phyloP scores from a whole-genome alignment of 2,113 vertebrate genomes.

The Cichladusa arquata region DNA sequence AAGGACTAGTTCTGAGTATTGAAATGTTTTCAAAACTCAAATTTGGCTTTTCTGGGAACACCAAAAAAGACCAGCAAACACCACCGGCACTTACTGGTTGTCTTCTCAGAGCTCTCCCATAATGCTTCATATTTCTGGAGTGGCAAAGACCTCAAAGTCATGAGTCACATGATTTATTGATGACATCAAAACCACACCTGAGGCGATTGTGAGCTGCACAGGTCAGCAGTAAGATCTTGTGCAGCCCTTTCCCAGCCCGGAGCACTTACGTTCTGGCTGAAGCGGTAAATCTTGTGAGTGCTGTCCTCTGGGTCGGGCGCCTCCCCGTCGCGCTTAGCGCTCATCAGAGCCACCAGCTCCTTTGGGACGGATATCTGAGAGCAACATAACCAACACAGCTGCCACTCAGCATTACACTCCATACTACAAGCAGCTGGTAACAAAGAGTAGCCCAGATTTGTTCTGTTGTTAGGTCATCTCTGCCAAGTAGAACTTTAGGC shows the following conservation, averaged over 20 bases:
- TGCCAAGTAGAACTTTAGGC: neutral
- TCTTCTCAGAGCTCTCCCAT: neutral
- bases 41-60: neutral
- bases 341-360: conserved; percentile 94
- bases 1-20: neutral
- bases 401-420: neutral
- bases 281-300: conserved; percentile 79
- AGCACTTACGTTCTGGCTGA: conserved; percentile 85
- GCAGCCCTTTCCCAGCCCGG: neutral
- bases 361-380: conserved; percentile 89
- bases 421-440: neutral
- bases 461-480: neutral
- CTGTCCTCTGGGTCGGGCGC: conserved; percentile 81
- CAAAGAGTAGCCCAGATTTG: neutral
- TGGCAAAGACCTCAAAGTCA: neutral
- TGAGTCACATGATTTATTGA: no score
- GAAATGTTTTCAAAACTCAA: neutral
- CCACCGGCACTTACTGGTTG: neutral
- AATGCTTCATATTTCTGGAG: neutral
- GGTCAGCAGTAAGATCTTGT: neutral
- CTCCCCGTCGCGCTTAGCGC: conserved; percentile 87
- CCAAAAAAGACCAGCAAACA: neutral
- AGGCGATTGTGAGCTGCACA: fast-evolving
- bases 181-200: neutral
- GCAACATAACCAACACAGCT: neutral